Evolutionary conservation across 1,140 invertebrate species (phyloP).

Genomic region (Trinorchestia longiramus): DNA sequence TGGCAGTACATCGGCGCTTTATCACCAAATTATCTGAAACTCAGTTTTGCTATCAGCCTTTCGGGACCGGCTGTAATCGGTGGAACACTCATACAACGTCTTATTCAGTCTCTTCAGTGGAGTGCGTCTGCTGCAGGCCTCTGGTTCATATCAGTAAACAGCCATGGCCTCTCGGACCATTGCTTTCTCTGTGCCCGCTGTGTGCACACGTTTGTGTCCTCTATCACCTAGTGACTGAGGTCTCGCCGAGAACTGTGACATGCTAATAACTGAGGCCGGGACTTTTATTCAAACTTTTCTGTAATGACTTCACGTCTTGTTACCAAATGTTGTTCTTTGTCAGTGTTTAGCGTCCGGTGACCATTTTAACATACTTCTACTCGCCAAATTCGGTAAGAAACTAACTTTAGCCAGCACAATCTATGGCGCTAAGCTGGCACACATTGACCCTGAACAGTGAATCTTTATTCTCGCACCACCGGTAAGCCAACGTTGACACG

Average conservation of each 20-base stretch:
- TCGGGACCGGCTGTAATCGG: not conserved
- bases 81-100: not conserved
- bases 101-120: not conserved
- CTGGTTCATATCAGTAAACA: constrained; percentile 12
- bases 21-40: not conserved
- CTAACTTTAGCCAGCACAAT: not conserved
- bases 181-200: not conserved
- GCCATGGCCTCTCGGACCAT: not conserved
- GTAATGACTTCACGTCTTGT: not conserved
- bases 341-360: no score
- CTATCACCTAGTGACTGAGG: not conserved
- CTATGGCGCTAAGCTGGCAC: not conserved
- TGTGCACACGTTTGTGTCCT: not conserved
- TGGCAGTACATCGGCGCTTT: not conserved
- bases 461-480: not conserved
- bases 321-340: not conserved
- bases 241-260: not conserved
- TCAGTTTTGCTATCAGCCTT: not conserved
- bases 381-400: not conserved
- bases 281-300: no score
- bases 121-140: not conserved
- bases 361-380: not conserved
- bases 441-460: not conserved
- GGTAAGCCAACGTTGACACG: not conserved
- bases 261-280: not conserved